Base-by-base conservation (phyloP, 2,113 vertebrate species). In the Nycticorax nycticorax region DNA sequence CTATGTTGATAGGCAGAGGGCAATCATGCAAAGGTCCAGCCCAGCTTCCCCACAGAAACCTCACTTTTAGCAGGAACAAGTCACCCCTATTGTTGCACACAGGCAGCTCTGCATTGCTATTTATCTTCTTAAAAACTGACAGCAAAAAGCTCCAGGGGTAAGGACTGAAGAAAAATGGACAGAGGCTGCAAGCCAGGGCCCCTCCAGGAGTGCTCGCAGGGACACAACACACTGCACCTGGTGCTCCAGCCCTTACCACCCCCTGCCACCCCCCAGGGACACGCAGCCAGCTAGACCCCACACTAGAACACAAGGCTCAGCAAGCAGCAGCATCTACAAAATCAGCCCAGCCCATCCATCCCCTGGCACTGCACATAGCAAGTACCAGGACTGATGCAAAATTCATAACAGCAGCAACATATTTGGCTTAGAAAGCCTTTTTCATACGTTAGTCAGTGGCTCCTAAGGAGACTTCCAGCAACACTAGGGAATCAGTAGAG, bases 331-430 rank as follows among this genome's bases (percentile, higher is more conserved):
- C 53, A 26, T 2, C 41, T 8, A 48, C 30, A 75, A 86, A 41
- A 43, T 9, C 43, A 68, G 7, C 43, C 47, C 45, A 79, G 10
- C 26, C 7, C 43, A 68, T 7, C 21, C 53, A 73, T 8, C 2
- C 7, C 17, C 15, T 19, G 6, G 11, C 12, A 17, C 24, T 26
- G 1, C 32, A 47, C 0, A 0, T 1, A 66, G 3, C 39, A 83
- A 62, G 47, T 18, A 74, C n/a, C 10, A 84, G 10, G 12, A 74
- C 8, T 6, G 4, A 77, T 3, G 3, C 41, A 84, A 91, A 80
- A 81, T 6, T 32, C 19, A 0, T 30, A 37, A 19, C 33, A 79
- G 10, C 23, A 62, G 24, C 30, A 83, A 11, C 19, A n/a, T 2
- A 5, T 1, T 13, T 22, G 1, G 22, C 39, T 64, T 27, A 32